These are phyloP conservation scores for Tenthredo livida DNA, from an alignment of 2,888 invertebrate species.

Conservation along the genomic window DNA sequence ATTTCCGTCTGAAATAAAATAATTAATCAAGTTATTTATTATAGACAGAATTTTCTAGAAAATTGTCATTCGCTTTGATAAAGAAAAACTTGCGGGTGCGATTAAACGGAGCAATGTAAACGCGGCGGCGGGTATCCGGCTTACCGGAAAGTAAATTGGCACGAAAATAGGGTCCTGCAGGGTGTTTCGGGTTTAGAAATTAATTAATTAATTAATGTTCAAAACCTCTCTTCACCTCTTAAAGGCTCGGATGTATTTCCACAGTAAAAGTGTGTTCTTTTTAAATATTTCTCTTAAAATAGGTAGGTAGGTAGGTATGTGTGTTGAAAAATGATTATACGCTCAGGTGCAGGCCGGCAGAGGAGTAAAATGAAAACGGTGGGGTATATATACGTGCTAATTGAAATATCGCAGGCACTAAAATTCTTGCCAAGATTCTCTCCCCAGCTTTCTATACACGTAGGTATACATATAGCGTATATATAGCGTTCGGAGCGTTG, in stretches of 20 bases:
- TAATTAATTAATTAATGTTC: constrained; percentile 24
- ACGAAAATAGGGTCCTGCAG: constrained; percentile 9
- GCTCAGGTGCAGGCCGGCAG: background rate
- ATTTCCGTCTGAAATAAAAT: constrained; percentile 92
- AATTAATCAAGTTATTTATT: too few relatives aligned
- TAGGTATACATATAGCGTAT: constrained; percentile 55
- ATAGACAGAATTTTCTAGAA: too few relatives aligned
- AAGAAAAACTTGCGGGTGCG: background rate
- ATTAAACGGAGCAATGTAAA: background rate
- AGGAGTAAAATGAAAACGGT: constrained; percentile 28
- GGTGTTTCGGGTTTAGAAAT: constrained; percentile 4
- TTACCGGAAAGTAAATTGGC: constrained; percentile 5
- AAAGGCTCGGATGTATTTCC: background rate
- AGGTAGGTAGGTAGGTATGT: background rate
- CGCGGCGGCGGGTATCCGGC: background rate
- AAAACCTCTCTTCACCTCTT: background rate
- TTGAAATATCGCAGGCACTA: constrained; percentile 76
- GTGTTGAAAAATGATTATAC: background rate
- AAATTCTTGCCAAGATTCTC: constrained; percentile 74
- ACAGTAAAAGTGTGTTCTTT: background rate
- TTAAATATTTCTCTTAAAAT: background rate
- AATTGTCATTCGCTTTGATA: background rate
- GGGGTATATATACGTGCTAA: constrained; percentile 71
- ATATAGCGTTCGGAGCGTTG: constrained; percentile 57
- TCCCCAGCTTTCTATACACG: constrained; percentile 54